Evolutionary conservation across 64 coral and sea anemone genomes (phyloP).

Genomic region (Platygyra sinensis): DNA sequence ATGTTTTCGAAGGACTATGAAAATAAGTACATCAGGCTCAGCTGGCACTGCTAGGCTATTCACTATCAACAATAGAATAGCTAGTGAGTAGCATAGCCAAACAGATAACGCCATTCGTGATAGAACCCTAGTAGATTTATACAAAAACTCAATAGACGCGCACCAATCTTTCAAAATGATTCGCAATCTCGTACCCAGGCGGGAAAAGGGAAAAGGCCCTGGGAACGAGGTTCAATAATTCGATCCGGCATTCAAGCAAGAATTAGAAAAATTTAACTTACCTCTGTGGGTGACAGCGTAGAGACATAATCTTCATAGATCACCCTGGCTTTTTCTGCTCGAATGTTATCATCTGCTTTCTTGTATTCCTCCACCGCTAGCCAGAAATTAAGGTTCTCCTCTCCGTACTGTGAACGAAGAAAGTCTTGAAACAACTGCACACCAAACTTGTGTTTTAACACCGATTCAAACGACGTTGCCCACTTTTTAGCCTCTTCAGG

Average conservation of each 20-base stretch:
- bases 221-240: too few species aligned
- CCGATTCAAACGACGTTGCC: slow-evolving; percentile 71
- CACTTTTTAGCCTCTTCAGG: slow-evolving; percentile 85
- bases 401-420: slow-evolving; percentile 85
- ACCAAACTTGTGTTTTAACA: slow-evolving; percentile 85
- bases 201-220: too few species aligned
- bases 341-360: slow-evolving; percentile 9
- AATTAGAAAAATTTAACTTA: not conserved
- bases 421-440: slow-evolving; percentile 91
- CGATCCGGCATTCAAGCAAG: not conserved
- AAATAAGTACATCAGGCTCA: too few species aligned
- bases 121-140: too few species aligned
- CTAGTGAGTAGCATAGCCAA: too few species aligned
- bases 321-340: slow-evolving; percentile 65
- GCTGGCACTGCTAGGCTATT: too few species aligned
- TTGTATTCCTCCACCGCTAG: slow-evolving; percentile 95
- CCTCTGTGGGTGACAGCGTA: slow-evolving; percentile 96
- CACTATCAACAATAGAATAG: too few species aligned
- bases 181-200: too few species aligned
- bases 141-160: too few species aligned
- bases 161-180: too few species aligned
- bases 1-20: too few species aligned
- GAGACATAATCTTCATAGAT: slow-evolving; percentile 99
- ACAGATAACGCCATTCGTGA: too few species aligned
- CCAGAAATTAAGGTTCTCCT: slow-evolving; percentile 98